Evolutionary conservation across 2,113 vertebrate genomes (phyloP), one percentile per base, ranked within the genome.

Genomic region (Verasper variegatus): DNA sequence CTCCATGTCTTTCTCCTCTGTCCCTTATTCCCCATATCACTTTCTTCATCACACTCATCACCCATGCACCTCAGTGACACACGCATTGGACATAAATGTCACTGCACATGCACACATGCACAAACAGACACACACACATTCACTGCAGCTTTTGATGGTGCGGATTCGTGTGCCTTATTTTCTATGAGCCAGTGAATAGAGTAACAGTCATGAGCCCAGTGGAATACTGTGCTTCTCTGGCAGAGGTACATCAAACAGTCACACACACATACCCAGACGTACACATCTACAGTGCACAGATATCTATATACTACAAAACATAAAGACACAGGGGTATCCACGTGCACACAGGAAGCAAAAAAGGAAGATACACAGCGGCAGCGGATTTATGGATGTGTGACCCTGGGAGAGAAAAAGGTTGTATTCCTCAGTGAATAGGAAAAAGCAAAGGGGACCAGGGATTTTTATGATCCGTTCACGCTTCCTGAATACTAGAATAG

Each of bases 391-490:
- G 18, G 9, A 66, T 71, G 62, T 77, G 68, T 79, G 86, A 88
- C 79, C 80, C 76, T 73, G 78, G 65, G 74, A 87, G 68, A 82
- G 58, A 42, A 51, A 82, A 58, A 51, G 68, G 60, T 72, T 31
- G 81, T 85, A 86, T 81, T 79, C 78, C 77, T 82, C 8, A 0
- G 83, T 73, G 80, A 78, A 68, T 52, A 69, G 58, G 54, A 45
- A 61, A 83, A 58, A 71, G 45, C 37, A 49, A 77, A 62, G 74
- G 71, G 72, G 80, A 86, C 79, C 64, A 35, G 42, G 79, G 62
- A 63, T 85, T 91, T 90, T 89, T 65, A 89, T 82, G 78, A 82
- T 86, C 76, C 52, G 31, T 83, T 87, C 80, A 90, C 45, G 64
- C 81, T 74, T 77, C 63, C 74, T 84, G 81, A 87, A 90, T 83